Evolutionary conservation across 2,797 vertebrate species (phyloP).

Genomic region (Pteropus rufus): DNA sequence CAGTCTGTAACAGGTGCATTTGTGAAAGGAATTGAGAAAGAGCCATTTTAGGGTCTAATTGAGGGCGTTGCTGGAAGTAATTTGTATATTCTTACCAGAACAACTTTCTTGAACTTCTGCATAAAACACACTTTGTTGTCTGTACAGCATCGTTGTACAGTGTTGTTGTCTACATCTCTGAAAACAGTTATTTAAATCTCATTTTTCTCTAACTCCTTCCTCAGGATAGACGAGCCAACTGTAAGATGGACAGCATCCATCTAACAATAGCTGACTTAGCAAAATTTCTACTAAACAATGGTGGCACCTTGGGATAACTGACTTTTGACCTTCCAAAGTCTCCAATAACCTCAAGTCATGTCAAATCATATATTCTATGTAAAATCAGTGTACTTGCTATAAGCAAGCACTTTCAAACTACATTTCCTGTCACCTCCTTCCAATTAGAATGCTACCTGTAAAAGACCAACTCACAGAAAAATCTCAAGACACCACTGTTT

Average conservation of each 20-base stretch:
- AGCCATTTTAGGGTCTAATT: background rate
- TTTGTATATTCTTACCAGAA: background rate
- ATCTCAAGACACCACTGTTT: background rate
- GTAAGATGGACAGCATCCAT: background rate
- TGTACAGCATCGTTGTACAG: background rate
- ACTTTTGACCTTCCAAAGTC: background rate
- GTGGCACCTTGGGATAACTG: background rate
- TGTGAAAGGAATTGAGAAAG: background rate
- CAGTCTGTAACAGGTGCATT: background rate
- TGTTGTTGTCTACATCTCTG: background rate
- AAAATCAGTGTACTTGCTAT: background rate
- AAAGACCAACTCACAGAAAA: background rate
- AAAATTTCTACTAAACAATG: background rate
- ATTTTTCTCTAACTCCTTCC: background rate
- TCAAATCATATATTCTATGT: background rate
- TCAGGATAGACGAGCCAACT: background rate
- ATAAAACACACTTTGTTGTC: background rate
- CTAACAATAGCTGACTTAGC: background rate
- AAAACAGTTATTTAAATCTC: background rate
- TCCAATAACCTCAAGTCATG: background rate
- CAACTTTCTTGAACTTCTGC: background rate
- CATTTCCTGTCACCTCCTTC: background rate
- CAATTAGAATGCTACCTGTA: background rate
- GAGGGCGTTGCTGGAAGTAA: background rate
- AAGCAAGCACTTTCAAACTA: background rate